Evolutionary conservation across 2,113 vertebrate species (phyloP), one percentile per base, ranked within the genome.

Genomic region (Callocephalon fimbriatum): DNA sequence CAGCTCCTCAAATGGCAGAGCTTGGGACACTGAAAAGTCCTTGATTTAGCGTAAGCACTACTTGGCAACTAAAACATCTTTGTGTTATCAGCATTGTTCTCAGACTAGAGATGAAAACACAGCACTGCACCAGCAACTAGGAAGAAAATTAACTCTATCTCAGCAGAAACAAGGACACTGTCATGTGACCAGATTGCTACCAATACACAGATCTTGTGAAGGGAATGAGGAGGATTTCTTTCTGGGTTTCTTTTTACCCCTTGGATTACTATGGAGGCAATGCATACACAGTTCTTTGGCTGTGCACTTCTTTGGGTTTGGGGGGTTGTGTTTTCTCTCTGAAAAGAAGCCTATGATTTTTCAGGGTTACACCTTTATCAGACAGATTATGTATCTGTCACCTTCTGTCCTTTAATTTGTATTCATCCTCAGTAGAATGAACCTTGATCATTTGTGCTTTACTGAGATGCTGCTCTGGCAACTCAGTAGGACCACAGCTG

Each of bases 301-400:
- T 37, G 9, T 76, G 35, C 17, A 15, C 29, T 66, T 81, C 29
- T 48, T 38, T 32, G 29, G 29, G 17, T 2, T 5, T 44, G 31
- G 16, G 8, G 10, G 26, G 1, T 26, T 42, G 29, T 81, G 12
- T 42, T 90, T 73, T 74, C 26, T 20, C 15, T 44, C 40, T 56
- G n/a, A 74, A 23, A 66, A 37, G 44, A 54, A 70, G 2, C 20
- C 29, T 44, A 5, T 1, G 2, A 2, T 73, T 9, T 73, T 78
- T 78, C 45, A 72, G 16, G 4, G 32, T 75, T 82, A 47, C 18
- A 45, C 22, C 29, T 58, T 53, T 54, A 11, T 63, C 37, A 29
- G 62, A 70, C 16, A 25, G n/a, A 23, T 50, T 18, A 20, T 0
- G 0, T 29, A 26, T 45, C n/a, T 66, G n/a, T 78, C 44, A 42